Conservation (phyloP, 2,797 vertebrate genomes). For the Xiphophorus birchmanni region DNA sequence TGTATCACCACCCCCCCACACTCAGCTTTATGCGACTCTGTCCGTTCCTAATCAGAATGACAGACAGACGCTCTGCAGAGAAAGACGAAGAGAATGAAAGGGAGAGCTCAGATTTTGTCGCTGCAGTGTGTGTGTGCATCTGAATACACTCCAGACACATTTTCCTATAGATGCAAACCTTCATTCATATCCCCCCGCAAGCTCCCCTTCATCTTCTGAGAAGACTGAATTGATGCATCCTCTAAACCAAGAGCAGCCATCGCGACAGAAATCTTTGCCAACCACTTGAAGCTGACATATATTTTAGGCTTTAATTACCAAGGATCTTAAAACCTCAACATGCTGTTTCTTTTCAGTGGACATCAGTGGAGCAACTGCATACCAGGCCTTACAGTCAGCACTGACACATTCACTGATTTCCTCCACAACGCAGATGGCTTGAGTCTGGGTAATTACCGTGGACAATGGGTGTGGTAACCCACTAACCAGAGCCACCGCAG, state of each 20-base stretch:
- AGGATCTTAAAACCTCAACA: constrained; percentile 17
- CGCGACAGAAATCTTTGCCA: constrained; percentile 9
- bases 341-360: constrained; percentile 10
- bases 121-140: constrained; percentile 55
- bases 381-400: constrained; percentile 35
- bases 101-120: constrained; percentile 70
- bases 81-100: constrained; percentile 75
- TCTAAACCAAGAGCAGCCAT: constrained; percentile 8
- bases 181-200: constrained; percentile 33
- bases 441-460: constrained; percentile 74
- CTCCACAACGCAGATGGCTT: constrained; percentile 74
- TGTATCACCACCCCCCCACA: constrained; percentile 54
- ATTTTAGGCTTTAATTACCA: constrained; percentile 3
- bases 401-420: constrained; percentile 43
- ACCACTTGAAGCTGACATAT: constrained; percentile 22
- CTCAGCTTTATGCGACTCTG: constrained; percentile 67
- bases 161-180: constrained; percentile 41
- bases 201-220: constrained; percentile 19
- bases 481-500: constrained; percentile 74
- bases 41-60: constrained; percentile 80
- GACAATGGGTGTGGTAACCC: constrained; percentile 78
- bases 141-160: constrained; percentile 54
- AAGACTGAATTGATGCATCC: constrained; percentile 26
- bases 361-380: constrained; percentile 21
- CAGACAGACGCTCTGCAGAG: constrained; percentile 80